Percentiles rank a stretch among this genome's conserved stretches.
These are phyloP conservation scores for Euura saliciscinereae DNA, from an alignment of 1,140 invertebrate genomes.

Conservation along the genomic window DNA sequence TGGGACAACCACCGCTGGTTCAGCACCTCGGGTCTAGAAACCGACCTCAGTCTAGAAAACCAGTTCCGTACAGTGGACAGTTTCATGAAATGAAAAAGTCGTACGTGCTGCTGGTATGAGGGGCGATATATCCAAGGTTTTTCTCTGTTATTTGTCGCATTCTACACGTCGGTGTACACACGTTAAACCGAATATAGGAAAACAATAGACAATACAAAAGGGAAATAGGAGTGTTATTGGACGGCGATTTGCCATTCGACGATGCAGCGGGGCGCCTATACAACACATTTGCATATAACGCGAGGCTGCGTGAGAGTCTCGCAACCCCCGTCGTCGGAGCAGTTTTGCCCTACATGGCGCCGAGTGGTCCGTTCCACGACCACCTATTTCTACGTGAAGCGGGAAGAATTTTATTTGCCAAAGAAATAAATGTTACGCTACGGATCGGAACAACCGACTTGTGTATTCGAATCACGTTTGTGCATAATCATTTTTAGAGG, in stretches of 20 bases:
- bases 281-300: conserved; percentile 2
- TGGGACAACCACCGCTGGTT: not conserved
- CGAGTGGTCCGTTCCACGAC: not conserved
- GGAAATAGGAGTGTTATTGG: conserved; percentile 5
- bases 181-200: not conserved
- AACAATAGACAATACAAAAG: not conserved
- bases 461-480: not conserved
- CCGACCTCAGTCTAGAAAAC: no score
- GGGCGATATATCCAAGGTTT: no score
- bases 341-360: not conserved
- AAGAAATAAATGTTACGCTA: conserved; percentile 7
- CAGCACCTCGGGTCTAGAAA: no score
- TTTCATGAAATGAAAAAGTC: no score
- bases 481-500: not conserved
- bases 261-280: not conserved
- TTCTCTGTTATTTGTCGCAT: no score
- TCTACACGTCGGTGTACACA: not conserved
- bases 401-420: not conserved
- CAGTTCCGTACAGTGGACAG: no score
- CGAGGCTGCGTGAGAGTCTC: not conserved
- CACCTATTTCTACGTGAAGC: conserved; percentile 3
- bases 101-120: no score
- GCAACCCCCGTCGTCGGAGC: not conserved
- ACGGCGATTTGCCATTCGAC: not conserved
- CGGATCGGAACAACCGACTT: not conserved